A percentile compares a stretch with the other conserved stretches of the same genome.
phyloP scores from a whole-genome alignment of 2,113 vertebrate genomes.

The Leiothrix lutea region DNA sequence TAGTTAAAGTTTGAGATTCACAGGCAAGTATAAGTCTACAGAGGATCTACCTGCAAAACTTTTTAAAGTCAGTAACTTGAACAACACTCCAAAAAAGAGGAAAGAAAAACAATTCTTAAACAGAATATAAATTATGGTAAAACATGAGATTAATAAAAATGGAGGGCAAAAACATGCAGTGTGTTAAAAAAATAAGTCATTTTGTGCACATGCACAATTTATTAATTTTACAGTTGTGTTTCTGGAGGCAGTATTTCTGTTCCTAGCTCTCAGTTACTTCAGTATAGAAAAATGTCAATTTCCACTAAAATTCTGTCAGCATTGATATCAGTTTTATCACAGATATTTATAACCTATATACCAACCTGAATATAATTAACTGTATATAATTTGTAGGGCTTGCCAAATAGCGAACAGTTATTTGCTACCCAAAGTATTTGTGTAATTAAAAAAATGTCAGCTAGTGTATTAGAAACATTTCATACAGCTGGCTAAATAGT shows the following conservation, averaged over 20 bases:
- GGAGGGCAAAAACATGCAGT: not conserved
- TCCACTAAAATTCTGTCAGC: constrained; percentile 47
- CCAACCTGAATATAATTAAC: constrained; percentile 62
- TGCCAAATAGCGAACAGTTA: constrained; percentile 52
- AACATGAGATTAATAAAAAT: not conserved
- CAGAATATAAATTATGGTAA: not conserved
- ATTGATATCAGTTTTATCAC: constrained; percentile 44
- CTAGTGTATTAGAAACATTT: constrained; percentile 60
- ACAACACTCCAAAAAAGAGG: not conserved
- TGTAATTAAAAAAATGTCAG: constrained; percentile 66
- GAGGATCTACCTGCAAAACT: not conserved
- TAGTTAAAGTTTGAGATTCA: not conserved
- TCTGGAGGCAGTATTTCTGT: constrained; percentile 13
- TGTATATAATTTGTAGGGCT: constrained; percentile 27
- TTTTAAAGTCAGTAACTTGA: not conserved
- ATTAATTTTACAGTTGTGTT: constrained; percentile 10
- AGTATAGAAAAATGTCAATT: constrained; percentile 37
- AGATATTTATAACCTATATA: constrained; percentile 50
- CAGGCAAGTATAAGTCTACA: rapidly evolving
- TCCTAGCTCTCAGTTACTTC: constrained; percentile 26
- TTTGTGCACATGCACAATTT: not conserved
- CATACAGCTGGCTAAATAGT: constrained; percentile 54
- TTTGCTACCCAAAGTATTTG: constrained; percentile 57
- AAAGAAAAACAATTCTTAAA: not conserved
- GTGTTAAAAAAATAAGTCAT: not conserved